Evolutionary conservation across 2,888 invertebrate species (phyloP).

Genomic region (Orthosia gothica): DNA sequence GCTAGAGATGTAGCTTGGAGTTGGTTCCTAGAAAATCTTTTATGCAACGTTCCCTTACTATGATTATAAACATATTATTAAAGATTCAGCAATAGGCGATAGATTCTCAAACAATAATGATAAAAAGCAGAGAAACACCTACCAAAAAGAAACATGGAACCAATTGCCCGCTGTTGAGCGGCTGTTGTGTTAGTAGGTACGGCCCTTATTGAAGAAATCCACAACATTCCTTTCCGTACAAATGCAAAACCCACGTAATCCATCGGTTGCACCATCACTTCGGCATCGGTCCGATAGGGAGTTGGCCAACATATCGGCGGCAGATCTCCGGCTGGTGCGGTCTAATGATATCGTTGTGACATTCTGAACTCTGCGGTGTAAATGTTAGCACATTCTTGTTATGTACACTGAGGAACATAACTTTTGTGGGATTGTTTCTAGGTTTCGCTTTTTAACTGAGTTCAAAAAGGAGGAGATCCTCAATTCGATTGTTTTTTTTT

Average conservation of each 20-base stretch:
- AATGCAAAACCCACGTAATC: conserved; percentile 24
- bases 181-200: no score
- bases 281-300: conserved; percentile 59
- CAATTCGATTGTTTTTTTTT: no score
- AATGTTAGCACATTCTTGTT: conserved; percentile 68
- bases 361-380: conserved; percentile 74
- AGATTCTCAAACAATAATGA: no score
- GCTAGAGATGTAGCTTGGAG: no score
- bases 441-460: background rate
- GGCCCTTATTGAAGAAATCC: background rate
- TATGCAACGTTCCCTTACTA: no score
- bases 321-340: conserved; percentile 56
- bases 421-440: background rate
- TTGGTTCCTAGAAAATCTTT: no score
- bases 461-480: no score
- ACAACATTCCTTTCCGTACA: conserved; percentile 13
- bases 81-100: no score
- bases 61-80: no score
- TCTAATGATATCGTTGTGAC: conserved; percentile 78
- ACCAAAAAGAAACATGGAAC: no score
- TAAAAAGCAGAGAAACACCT: no score
- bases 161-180: no score
- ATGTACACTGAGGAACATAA: conserved; percentile 49
- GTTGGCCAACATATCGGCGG: conserved; percentile 67
- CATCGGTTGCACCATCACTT: conserved; percentile 50